These are phyloP conservation scores for Halichondria panicea DNA, from an alignment of 37 sponge, comb jelly and placozoan genomes.

Conservation along the genomic window DNA sequence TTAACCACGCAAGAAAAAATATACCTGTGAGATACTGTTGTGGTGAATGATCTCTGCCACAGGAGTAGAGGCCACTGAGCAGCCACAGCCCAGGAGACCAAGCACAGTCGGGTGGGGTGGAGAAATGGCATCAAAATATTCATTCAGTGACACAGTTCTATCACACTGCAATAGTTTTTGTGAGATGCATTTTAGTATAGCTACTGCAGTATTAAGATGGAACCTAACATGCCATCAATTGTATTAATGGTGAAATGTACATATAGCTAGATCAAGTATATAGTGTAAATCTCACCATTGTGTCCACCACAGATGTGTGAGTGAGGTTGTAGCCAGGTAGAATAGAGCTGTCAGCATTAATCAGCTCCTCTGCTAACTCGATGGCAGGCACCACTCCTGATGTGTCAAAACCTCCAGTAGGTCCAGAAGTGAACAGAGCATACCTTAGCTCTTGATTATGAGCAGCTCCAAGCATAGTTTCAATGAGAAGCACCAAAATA, in stretches of 20 bases:
- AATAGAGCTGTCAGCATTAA: neutral
- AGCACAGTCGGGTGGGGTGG: neutral
- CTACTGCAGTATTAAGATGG: neutral
- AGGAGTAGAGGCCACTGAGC: slow-evolving; percentile 29
- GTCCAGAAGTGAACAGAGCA: slow-evolving; percentile 14
- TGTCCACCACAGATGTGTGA: neutral
- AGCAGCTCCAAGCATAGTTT: no score
- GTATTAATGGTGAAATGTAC: no score
- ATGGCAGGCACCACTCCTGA: slow-evolving; percentile 16
- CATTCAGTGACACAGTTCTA: slow-evolving; percentile 6
- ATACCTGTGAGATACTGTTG: slow-evolving; percentile 35
- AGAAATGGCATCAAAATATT: slow-evolving; percentile 3
- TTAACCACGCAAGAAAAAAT: neutral
- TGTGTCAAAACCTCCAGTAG: slow-evolving; percentile 1
- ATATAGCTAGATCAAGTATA: no score
- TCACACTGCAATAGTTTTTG: slow-evolving; percentile 21
- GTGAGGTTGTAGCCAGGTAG: slow-evolving; percentile 7
- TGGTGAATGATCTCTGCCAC: slow-evolving; percentile 37
- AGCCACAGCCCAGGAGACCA: slow-evolving; percentile 38
- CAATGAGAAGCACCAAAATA: no score
- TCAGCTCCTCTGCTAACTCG: slow-evolving; percentile 7
- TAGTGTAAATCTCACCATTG: neutral
- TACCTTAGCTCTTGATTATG: neutral
- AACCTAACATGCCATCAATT: neutral
- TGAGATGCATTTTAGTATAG: neutral